phyloP scores from a whole-genome alignment of 2,888 invertebrate genomes.

The Lepeophtheirus nordmannii region DNA sequence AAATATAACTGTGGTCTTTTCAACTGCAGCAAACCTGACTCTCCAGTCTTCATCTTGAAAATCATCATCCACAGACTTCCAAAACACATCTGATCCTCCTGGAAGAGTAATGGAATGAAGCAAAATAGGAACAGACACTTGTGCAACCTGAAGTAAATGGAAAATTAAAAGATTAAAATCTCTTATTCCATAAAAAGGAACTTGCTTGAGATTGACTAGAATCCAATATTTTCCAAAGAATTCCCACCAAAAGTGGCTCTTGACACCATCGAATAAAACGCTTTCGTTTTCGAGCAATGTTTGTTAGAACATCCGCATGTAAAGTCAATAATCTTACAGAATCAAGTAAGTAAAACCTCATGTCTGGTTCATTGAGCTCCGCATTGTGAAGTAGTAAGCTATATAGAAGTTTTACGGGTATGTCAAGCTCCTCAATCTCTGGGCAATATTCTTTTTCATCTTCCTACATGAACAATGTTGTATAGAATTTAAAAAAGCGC shows the following conservation, averaged over 20 bases:
- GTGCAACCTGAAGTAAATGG: constrained; percentile 53
- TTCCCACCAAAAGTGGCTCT: constrained; percentile 43
- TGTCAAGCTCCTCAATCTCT: constrained; percentile 1
- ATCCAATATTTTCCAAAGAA: constrained; percentile 80
- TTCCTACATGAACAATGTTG: background rate
- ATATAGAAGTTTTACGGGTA: constrained; percentile 16
- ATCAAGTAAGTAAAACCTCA: constrained; percentile 77
- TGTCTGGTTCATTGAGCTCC: constrained; percentile 57
- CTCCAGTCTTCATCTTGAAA: constrained; percentile 82
- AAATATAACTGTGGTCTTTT: constrained; percentile 79
- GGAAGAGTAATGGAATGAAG: constrained; percentile 87
- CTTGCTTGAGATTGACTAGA: constrained; percentile 48
- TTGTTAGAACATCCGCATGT: constrained; percentile 79
- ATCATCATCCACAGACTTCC: constrained; percentile 82
- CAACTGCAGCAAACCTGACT: constrained; percentile 70
- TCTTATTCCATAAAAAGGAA: background rate
- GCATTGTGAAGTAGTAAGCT: constrained; percentile 27
- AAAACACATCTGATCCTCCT: constrained; percentile 85
- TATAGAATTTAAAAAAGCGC: background rate
- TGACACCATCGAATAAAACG: constrained; percentile 92
- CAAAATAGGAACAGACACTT: constrained; percentile 75
- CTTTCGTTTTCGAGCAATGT: constrained; percentile 69
- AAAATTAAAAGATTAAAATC: background rate
- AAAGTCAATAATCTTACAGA: constrained; percentile 77
- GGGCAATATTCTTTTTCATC: constrained; percentile 10